Conservation (phyloP, 2,113 vertebrate species). For the Oplegnathus fasciatus region DNA sequence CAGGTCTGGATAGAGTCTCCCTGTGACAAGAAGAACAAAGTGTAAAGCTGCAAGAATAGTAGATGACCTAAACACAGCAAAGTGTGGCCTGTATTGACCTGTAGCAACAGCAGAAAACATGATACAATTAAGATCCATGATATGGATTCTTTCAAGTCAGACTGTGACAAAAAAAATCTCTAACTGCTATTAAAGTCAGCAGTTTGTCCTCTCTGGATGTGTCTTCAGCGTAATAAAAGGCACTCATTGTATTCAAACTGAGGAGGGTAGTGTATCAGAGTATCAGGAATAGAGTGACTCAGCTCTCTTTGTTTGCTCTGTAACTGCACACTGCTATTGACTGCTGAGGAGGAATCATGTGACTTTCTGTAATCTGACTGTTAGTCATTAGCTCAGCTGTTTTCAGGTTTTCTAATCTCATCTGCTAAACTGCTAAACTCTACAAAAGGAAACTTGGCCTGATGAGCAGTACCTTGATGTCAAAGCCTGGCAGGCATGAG, state of each 20-base stretch:
- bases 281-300: conserved; percentile 54
- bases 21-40: conserved; percentile 74
- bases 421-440: background rate
- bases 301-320: background rate
- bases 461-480: conserved; percentile 87
- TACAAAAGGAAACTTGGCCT: background rate
- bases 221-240: background rate
- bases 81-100: background rate
- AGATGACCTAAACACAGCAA: conserved; percentile 2
- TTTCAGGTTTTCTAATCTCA: too few species aligned
- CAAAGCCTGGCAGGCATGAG: conserved; percentile 91
- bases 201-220: background rate
- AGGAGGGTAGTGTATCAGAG: background rate
- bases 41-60: background rate
- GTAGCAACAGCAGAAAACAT: background rate
- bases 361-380: conserved; percentile 41
- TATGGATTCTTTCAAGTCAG: background rate
- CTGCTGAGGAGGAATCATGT: too few species aligned
- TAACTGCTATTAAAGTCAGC: background rate
- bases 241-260: background rate
- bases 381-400: too few species aligned
- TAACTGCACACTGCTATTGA: too few species aligned
- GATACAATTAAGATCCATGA: background rate
- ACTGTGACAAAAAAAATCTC: background rate
- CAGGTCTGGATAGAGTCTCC: conserved; percentile 89